These are phyloP conservation scores for Tamias sibiricus DNA, from an alignment of 2,113 vertebrate genomes.

Conservation along the genomic window DNA sequence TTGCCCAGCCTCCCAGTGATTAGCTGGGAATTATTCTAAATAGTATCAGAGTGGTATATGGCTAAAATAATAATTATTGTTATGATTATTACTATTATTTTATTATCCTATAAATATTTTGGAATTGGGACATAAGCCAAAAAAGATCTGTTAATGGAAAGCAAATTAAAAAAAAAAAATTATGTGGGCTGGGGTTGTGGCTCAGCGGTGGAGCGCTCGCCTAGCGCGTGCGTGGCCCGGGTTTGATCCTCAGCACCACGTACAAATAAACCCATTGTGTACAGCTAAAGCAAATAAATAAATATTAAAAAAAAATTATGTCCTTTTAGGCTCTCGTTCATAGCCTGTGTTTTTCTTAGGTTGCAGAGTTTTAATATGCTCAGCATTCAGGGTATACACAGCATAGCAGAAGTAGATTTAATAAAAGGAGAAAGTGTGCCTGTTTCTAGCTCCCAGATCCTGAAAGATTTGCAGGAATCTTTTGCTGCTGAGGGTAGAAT, in stretches of 20 bases:
- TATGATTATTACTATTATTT: background rate
- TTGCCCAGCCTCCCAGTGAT: background rate
- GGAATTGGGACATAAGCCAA: background rate
- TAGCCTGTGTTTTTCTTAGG: background rate
- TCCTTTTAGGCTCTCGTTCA: background rate
- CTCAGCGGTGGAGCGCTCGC: too few species aligned
- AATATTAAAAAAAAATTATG: too few species aligned
- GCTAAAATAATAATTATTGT: background rate
- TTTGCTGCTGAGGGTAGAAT: background rate
- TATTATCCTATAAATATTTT: conserved; percentile 34
- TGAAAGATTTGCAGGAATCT: background rate
- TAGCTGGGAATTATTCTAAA: conserved; percentile 18
- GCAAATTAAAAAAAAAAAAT: background rate
- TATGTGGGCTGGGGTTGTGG: too few species aligned
- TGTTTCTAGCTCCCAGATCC: background rate
- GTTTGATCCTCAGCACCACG: too few species aligned
- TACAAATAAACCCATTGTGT: too few species aligned
- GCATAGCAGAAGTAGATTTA: background rate
- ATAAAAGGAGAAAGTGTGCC: background rate
- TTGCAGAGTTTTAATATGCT: background rate
- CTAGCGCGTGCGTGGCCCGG: too few species aligned
- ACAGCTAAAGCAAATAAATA: too few species aligned
- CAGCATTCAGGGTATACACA: background rate
- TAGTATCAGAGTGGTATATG: background rate
- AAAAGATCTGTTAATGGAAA: conserved; percentile 18